Percentiles rank a stretch among this genome's conserved stretches.
Conservation (phyloP, 2,797 vertebrate genomes). For the Channallabes apus region DNA sequence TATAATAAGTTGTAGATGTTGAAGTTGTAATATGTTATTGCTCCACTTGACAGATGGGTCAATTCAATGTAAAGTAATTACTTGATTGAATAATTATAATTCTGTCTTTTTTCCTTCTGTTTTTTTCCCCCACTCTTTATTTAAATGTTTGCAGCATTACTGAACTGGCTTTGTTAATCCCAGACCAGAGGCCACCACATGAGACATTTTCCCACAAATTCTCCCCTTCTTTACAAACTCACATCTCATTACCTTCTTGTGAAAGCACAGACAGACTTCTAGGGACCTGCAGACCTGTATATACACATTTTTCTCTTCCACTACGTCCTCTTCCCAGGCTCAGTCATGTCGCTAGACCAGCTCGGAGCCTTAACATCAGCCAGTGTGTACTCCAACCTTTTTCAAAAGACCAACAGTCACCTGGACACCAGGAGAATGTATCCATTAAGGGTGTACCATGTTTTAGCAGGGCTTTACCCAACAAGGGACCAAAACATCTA, state of each 20-base stretch:
- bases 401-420: conserved; percentile 14
- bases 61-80: neutral
- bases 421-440: conserved; percentile 56
- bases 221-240: conserved; percentile 48
- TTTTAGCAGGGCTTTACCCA: conserved; percentile 48
- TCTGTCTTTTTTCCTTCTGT: neutral
- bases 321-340: conserved; percentile 63
- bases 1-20: too few species aligned
- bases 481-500: conserved; percentile 65
- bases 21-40: neutral
- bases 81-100: neutral
- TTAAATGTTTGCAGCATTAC: conserved; percentile 60
- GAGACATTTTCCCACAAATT: conserved; percentile 50
- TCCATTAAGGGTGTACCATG: conserved; percentile 70
- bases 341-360: conserved; percentile 41
- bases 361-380: conserved; percentile 22
- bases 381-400: conserved; percentile 40
- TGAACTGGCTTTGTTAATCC: conserved; percentile 62
- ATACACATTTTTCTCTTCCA: conserved; percentile 72
- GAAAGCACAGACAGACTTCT: neutral
- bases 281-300: conserved; percentile 55
- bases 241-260: conserved; percentile 30
- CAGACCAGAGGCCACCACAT: conserved; percentile 36
- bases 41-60: neutral
- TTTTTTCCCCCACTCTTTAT: neutral